Evolutionary conservation across 1,140 invertebrate genomes (phyloP), one percentile per base, ranked within the genome.

Genomic region (Euura lappo): DNA sequence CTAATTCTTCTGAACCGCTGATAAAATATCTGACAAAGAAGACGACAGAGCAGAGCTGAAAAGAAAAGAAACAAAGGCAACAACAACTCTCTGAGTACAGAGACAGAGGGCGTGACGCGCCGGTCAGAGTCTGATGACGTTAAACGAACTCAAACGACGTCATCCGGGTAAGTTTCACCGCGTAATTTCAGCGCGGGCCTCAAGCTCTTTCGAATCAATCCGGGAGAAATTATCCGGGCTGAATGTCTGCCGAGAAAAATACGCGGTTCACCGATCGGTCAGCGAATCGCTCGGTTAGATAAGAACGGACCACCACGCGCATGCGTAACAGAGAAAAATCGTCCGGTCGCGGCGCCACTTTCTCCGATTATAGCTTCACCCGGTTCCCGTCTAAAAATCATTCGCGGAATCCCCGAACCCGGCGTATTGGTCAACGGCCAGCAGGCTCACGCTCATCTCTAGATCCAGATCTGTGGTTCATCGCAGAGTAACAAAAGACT

Each of bases 381-480:
- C 28, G 28, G 28, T 28, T 28, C 1, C 28, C 28, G 28, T 28
- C 13, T n/a, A 60, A n/a, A 60, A 60, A 60, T 11, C 51, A n/a
- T 60, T 60, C 4, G 51, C 13, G 51, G 51, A 60, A 60, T 60
- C 51, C 10, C 51, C 51, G 13, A 60, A 60, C 13, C 51, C 2
- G 28, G 28, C 28, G 28, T 28, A 28, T 28, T 60, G 51, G 51
- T 60, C 51, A 60, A 60, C 51, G 51, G 51, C 51, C 3, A n/a
- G 51, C 13, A 60, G 13, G 3, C 51, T 28, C 1, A 60, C 13
- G 51, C 13, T 6, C 51, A 3, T 60, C 51, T 4, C 51, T 0
- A 60, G 51, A 60, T 60, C 51, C 13, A n/a, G 51, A 60, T 60
- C 51, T 60, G 51, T 60, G 51, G 51, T n/a, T 60, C 51, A 28